phyloP scores from a whole-genome alignment of 2,888 invertebrate genomes.

The Cryptus viduatorius region DNA sequence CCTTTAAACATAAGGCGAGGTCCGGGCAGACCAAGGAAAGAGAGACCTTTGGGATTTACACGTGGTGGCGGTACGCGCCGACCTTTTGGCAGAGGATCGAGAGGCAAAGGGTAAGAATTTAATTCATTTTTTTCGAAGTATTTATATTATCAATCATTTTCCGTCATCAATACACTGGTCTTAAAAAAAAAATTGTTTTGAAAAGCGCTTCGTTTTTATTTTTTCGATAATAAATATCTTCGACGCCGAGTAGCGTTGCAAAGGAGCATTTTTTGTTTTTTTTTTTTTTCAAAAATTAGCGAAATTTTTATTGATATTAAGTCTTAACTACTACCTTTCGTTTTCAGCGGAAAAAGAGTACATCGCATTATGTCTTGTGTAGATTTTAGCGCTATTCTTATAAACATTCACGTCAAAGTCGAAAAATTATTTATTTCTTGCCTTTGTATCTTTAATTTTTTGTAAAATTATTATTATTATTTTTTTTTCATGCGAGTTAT shows the following conservation, averaged over 20 bases:
- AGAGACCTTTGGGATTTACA: conserved; percentile 87
- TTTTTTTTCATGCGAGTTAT: no score
- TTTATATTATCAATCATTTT: conserved; percentile 3
- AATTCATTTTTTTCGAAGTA: not conserved
- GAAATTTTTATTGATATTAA: not conserved
- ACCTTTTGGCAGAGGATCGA: conserved; percentile 82
- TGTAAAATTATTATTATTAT: no score
- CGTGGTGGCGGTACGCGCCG: conserved; percentile 80
- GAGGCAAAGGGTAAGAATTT: conserved; percentile 81
- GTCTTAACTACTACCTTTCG: no score
- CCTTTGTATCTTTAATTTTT: no score
- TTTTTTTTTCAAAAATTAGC: not conserved
- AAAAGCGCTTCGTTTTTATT: not conserved
- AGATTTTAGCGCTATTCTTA: no score
- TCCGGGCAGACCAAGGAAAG: conserved; percentile 92
- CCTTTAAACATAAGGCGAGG: conserved; percentile 89
- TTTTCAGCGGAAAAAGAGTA: no score
- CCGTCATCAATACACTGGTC: not conserved
- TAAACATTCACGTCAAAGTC: no score
- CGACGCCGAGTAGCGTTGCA: not conserved
- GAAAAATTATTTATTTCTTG: no score
- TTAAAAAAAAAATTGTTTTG: not conserved
- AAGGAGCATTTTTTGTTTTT: conserved; percentile 9
- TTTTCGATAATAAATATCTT: not conserved
- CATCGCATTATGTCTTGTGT: no score